Conservation (phyloP, 2,113 vertebrate genomes). For the Bothrops jararaca region DNA sequence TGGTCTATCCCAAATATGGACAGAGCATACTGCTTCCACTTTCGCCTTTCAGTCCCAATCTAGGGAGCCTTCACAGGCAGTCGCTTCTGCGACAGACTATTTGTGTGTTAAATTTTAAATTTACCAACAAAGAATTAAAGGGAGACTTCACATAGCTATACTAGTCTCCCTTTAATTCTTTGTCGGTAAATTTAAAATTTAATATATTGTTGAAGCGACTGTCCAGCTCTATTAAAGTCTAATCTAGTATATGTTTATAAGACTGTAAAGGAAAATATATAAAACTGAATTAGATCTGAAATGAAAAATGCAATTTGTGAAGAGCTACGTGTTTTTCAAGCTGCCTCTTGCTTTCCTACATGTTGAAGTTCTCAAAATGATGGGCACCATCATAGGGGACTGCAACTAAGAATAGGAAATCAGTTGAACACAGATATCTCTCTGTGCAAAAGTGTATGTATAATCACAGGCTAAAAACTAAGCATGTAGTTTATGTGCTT, state of each 20-base stretch:
- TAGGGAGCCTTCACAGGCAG: too few species aligned
- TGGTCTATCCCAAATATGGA: too few species aligned
- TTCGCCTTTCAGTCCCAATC: too few species aligned
- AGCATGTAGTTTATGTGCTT: neutral
- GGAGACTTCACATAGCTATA: too few species aligned
- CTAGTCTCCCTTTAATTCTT: too few species aligned
- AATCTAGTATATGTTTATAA: neutral
- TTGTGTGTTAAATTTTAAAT: too few species aligned
- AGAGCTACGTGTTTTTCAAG: neutral
- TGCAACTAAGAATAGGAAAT: neutral
- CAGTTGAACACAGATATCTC: too few species aligned
- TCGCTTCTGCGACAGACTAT: too few species aligned
- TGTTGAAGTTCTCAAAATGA: neutral
- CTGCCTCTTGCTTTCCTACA: neutral
- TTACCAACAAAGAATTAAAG: too few species aligned
- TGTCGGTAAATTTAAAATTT: too few species aligned
- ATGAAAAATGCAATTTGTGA: neutral
- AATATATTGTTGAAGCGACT: neutral
- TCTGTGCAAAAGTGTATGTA: neutral
- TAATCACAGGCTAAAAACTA: neutral
- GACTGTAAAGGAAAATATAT: neutral
- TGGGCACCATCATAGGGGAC: neutral
- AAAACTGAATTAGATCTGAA: neutral
- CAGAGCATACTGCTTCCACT: too few species aligned
- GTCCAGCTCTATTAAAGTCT: neutral